phyloP scores from a whole-genome alignment of 1,140 invertebrate genomes.

The Diachasmimorpha longicaudata region DNA sequence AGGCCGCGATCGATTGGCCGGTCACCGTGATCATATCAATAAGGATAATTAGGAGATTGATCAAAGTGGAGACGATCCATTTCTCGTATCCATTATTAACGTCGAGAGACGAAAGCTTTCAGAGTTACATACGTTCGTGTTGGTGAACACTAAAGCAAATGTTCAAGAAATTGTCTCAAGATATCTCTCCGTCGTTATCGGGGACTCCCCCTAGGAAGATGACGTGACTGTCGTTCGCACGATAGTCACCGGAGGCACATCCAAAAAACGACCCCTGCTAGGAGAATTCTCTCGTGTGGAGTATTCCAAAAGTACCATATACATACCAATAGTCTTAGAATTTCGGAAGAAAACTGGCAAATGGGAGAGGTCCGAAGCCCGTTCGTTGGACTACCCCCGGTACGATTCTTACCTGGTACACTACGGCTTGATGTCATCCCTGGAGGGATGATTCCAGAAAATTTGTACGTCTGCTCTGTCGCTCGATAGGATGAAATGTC shows the following conservation, averaged over 20 bases:
- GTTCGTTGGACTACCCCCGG: neutral
- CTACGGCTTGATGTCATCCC: neutral
- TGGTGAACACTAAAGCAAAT: neutral
- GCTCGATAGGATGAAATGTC: neutral
- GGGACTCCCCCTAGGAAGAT: neutral
- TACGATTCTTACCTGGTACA: neutral
- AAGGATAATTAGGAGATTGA: neutral
- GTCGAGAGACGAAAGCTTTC: neutral
- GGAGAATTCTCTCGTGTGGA: neutral
- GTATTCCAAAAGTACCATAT: neutral
- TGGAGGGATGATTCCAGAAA: neutral
- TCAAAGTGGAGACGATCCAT: neutral
- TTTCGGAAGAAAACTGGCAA: neutral
- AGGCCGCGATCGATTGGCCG: too few species aligned
- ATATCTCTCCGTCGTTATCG: neutral
- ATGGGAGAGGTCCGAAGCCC: neutral
- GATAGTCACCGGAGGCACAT: slow-evolving; percentile 9
- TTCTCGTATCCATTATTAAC: neutral
- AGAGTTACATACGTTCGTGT: neutral
- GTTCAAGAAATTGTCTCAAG: neutral
- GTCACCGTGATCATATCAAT: neutral
- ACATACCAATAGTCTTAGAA: neutral
- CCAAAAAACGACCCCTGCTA: neutral
- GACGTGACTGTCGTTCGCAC: slow-evolving; percentile 12
- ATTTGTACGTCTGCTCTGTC: slow-evolving; percentile 1